Base-by-base conservation (phyloP, 2,888 invertebrate genomes). In the Ophioninae sp. region DNA sequence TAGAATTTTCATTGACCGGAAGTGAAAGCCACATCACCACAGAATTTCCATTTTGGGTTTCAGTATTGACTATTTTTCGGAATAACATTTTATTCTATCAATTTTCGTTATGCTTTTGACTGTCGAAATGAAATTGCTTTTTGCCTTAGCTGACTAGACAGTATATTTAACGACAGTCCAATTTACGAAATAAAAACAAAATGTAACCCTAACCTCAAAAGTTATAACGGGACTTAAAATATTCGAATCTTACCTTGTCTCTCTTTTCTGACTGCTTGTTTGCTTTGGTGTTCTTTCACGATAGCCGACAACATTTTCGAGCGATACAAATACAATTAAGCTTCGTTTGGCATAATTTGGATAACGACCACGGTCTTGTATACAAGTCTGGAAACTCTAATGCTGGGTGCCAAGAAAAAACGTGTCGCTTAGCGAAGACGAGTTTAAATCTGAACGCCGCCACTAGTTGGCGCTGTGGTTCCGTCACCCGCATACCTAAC, bases 261-360 rank as follows among this genome's bases (percentile, higher is more conserved):
- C 89, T 97, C 96, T 93, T 97, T 96, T 88, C 97, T 95, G 1
- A 95, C 94, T 44, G 95, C 93, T 93, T 98, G 97, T 91, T 96
- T 96, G 20, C 95, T 94, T 93, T 98, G 97, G 90, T 98, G 98
- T 88, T 98, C 98, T 93, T 97, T 98, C 68, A 98, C 95, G 92
- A 98, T 95, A 58, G 97, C 95, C 8, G 97, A 97, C 87, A 98
- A 93, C 97, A 98, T 98, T 91, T 91, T 75, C 63, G 10, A 0
- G n/a, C n/a, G 7, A 63, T 30, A 44, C 37, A 37, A 20, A 63
- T 44, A n/a, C 22, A 67, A 30, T 8, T 68, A 69, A 23, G 56
- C 30, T 13, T n/a, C 23, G n/a, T 69, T 56, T 30, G 51, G 9
- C 59, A 30, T 61, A 17, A 20, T 61, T 9, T 30, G 39, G 30